Conservation (phyloP, 2,797 vertebrate species). For the Spinus pinus region DNA sequence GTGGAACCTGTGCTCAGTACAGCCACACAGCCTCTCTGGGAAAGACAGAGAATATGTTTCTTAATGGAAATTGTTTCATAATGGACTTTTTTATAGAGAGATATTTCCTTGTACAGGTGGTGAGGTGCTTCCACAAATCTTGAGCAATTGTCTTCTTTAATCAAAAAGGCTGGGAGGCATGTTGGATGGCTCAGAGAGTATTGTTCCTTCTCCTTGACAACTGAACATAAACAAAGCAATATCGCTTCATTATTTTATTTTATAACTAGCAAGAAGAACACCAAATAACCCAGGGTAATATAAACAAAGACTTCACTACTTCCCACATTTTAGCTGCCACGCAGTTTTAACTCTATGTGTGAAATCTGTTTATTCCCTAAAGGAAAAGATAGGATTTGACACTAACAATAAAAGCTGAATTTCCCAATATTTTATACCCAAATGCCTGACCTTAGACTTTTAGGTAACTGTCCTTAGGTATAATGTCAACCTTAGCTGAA, state of each 20-base stretch:
- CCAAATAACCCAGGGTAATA: background rate
- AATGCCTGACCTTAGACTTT: background rate
- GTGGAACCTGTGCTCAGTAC: background rate
- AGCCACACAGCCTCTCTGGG: background rate
- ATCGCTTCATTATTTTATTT: background rate
- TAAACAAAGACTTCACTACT: background rate
- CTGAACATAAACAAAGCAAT: background rate
- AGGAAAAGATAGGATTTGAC: background rate
- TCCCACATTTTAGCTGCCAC: background rate
- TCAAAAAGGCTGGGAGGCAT: background rate
- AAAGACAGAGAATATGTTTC: background rate
- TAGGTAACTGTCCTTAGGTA: background rate
- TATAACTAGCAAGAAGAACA: background rate
- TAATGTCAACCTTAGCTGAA: background rate
- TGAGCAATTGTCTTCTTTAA: background rate
- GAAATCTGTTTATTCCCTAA: background rate
- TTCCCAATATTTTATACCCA: background rate
- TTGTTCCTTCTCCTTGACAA: background rate
- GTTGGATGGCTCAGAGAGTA: background rate
- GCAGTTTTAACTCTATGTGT: background rate
- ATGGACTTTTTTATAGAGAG: background rate
- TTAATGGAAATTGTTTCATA: background rate
- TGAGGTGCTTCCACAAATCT: background rate
- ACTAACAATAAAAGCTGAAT: background rate
- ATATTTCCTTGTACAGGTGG: background rate